Percentiles rank a stretch among this genome's conserved stretches.
Conservation (phyloP, 2,113 vertebrate species). For the Nymphicus hollandicus region DNA sequence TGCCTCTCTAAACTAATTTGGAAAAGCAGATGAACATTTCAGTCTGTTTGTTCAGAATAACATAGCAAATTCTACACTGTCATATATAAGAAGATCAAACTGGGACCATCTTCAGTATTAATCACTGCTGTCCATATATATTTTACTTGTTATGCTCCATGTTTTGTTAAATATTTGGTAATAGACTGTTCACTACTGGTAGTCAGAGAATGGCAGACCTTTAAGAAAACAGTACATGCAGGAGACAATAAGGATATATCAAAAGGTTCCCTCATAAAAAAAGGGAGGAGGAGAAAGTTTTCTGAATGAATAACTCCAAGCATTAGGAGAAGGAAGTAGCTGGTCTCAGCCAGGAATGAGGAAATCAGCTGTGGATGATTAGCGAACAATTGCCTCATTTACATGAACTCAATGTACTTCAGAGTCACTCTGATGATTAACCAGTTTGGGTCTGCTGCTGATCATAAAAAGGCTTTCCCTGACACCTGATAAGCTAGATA, state of each 20-base stretch:
- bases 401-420: neutral
- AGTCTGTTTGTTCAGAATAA: conserved; percentile 3
- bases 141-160: neutral
- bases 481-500: neutral
- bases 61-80: neutral
- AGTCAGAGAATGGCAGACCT: neutral
- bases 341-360: neutral
- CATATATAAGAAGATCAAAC: neutral
- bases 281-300: neutral
- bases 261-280: neutral
- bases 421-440: neutral
- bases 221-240: neutral
- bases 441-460: neutral
- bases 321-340: neutral
- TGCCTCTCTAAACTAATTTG: conserved; percentile 48
- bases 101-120: neutral
- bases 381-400: neutral
- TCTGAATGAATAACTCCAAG: neutral
- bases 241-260: neutral
- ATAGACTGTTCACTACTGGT: neutral
- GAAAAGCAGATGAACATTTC: conserved; percentile 48
- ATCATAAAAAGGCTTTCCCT: neutral
- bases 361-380: neutral
- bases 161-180: neutral
- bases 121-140: neutral